Conservation (phyloP, 2,113 vertebrate species). For the Oreochromis niloticus region DNA sequence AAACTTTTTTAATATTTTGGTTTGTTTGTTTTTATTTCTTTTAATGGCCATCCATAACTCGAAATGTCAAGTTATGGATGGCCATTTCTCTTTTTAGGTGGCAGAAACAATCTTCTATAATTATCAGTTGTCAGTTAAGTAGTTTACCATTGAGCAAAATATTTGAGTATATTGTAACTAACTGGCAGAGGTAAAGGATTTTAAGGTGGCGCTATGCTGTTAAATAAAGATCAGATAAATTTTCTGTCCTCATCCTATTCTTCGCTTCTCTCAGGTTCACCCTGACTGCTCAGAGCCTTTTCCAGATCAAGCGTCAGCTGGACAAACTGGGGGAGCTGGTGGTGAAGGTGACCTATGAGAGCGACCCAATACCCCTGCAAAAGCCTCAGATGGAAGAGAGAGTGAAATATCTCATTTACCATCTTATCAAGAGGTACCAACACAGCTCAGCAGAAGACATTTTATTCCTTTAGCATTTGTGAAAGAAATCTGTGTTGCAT, state of each 20-base stretch:
- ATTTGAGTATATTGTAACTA: not conserved
- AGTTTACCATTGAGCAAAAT: not conserved
- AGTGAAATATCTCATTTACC: conserved; percentile 86
- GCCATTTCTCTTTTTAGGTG: not conserved
- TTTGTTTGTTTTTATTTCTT: not conserved
- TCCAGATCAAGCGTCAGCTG: conserved; percentile 89
- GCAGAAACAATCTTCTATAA: not conserved
- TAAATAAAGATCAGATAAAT: not conserved
- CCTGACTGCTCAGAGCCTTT: conserved; percentile 88
- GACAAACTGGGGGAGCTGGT: conserved; percentile 92
- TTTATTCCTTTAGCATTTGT: not conserved
- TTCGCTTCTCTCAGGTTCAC: conserved; percentile 79
- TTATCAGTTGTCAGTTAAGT: not conserved
- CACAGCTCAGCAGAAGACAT: not conserved
- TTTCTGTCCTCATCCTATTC: not conserved
- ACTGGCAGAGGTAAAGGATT: rapidly evolving
- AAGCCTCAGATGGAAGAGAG: conserved; percentile 85
- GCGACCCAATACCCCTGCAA: conserved; percentile 88
- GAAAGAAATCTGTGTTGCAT: not conserved
- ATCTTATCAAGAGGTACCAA: conserved; percentile 88
- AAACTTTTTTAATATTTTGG: not conserved
- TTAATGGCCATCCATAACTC: not conserved
- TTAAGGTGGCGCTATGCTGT: not conserved
- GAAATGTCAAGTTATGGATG: not conserved
- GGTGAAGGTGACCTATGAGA: conserved; percentile 88